Base-by-base conservation (phyloP, 1,140 invertebrate species). In the Sinella curviseta region DNA sequence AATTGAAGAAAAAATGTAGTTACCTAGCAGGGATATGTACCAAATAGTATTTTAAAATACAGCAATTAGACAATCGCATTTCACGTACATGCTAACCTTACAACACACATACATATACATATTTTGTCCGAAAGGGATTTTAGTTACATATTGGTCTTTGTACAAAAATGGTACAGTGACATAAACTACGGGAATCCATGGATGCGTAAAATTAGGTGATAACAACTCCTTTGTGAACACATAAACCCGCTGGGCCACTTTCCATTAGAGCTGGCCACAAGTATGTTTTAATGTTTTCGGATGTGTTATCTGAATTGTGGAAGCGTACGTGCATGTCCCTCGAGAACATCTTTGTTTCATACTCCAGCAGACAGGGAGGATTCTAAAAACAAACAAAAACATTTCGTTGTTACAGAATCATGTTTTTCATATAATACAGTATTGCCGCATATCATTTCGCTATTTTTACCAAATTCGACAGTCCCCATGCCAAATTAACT, bases 201-300 rank as follows among this genome's bases (percentile, higher is more conserved):
- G 24, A 60, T 26, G 24, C n/a, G n/a, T n/a, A 60, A 17, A 60
- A n/a, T 85, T 84, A 91, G 3, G 93, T 94, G 67, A 93, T 86
- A 14, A 94, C 92, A 77, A 93, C 89, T 0, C 91, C 92, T 86
- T 92, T 92, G 83, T 92, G 90, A 33, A 93, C 89, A 86, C 91
- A 93, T n/a, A 88, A 86, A 24, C 92, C 91, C 75, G 88, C 88
- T 28, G 88, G 86, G 31, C 4, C 31, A 20, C 89, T 89, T 85
- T 92, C 90, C 16, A 91, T 84, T 3, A 94, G 86, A 1, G 91
- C 90, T 1, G 93, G 93, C 93, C 93, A 94, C n/a, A 93, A 83
- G 80, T 92, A 92, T 20, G 89, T 90, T 78, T 89, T 88, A 76
- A 94, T 91, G 74, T 86, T 86, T 65, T 88, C 87, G 1, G 88